These are phyloP conservation scores for Leuctra nigra DNA, from an alignment of 2,888 invertebrate genomes.

Conservation along the genomic window DNA sequence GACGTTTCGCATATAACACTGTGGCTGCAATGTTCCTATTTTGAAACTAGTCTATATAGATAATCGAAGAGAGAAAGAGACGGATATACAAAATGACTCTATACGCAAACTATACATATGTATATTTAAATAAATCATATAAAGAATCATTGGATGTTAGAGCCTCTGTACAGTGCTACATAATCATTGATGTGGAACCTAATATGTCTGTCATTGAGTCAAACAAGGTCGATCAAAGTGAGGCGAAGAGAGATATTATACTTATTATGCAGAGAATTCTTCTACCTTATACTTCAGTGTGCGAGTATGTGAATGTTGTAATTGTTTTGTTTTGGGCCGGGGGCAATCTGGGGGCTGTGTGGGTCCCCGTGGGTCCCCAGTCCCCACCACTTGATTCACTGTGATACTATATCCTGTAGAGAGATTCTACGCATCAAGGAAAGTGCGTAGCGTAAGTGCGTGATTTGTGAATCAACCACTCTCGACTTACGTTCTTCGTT, in stretches of 20 bases:
- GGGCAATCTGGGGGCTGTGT: slow-evolving; percentile 26
- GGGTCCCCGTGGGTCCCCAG: slow-evolving; percentile 14
- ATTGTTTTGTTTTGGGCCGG: slow-evolving; percentile 23
- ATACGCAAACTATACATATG: slow-evolving; percentile 15
- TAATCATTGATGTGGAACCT: neutral
- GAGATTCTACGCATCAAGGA: slow-evolving; percentile 13
- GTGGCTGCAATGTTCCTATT: slow-evolving; percentile 47
- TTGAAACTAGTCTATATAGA: slow-evolving; percentile 41
- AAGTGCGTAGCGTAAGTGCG: no score
- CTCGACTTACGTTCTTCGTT: no score
- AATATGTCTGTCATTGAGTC: neutral
- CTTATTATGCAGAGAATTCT: slow-evolving; percentile 10
- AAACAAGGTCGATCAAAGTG: no score
- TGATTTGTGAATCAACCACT: no score
- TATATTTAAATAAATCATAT: slow-evolving; percentile 11
- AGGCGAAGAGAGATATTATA: neutral
- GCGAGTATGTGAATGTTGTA: neutral
- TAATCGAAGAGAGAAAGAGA: slow-evolving; percentile 21
- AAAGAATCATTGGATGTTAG: slow-evolving; percentile 14
- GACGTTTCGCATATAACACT: slow-evolving; percentile 21
- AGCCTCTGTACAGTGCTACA: slow-evolving; percentile 9
- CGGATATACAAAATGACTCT: slow-evolving; percentile 12
- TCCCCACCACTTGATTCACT: slow-evolving; percentile 27
- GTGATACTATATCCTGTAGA: slow-evolving; percentile 31
- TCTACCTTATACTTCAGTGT: slow-evolving; percentile 1